Evolutionary conservation across 2,888 invertebrate genomes (phyloP).

Genomic region (Stenotaenia linearis): DNA sequence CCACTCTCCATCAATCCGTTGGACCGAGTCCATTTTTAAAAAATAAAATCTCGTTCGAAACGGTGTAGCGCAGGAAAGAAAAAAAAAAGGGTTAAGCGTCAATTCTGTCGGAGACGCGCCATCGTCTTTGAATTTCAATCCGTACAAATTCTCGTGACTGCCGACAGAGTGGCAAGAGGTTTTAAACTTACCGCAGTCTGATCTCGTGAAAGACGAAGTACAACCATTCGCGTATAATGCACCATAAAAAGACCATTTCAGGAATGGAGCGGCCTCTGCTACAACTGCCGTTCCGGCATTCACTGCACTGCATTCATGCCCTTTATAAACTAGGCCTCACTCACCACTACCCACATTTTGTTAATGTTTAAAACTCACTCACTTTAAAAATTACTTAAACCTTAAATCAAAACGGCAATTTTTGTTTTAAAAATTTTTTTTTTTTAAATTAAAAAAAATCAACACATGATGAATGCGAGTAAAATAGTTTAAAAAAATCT

Average conservation of each 20-base stretch:
- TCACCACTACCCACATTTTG: not conserved
- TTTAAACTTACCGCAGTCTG: constrained; percentile 28
- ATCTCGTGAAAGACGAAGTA: constrained; percentile 28
- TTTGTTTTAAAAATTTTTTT: not conserved
- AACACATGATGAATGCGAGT: not conserved
- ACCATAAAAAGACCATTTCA: constrained; percentile 29
- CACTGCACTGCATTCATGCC: not conserved
- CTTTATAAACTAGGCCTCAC: not conserved
- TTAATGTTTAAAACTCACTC: not conserved
- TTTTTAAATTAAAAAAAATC: not conserved
- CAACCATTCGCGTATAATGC: constrained; percentile 28
- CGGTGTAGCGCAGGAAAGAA: not conserved
- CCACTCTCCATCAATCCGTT: not conserved
- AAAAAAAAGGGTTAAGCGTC: not conserved
- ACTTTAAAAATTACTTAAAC: not conserved
- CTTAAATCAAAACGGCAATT: not conserved
- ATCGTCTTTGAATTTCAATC: not conserved
- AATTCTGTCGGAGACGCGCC: not conserved
- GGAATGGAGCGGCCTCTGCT: not conserved
- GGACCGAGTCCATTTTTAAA: not conserved
- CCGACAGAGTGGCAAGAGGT: constrained; percentile 3
- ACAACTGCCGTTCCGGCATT: not conserved
- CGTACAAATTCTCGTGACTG: not conserved
- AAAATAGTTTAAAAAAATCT: not conserved
- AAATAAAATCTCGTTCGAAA: not conserved